Evolutionary conservation across 2,113 vertebrate species (phyloP), one percentile per base, ranked within the genome.

Genomic region (Solea solea): DNA sequence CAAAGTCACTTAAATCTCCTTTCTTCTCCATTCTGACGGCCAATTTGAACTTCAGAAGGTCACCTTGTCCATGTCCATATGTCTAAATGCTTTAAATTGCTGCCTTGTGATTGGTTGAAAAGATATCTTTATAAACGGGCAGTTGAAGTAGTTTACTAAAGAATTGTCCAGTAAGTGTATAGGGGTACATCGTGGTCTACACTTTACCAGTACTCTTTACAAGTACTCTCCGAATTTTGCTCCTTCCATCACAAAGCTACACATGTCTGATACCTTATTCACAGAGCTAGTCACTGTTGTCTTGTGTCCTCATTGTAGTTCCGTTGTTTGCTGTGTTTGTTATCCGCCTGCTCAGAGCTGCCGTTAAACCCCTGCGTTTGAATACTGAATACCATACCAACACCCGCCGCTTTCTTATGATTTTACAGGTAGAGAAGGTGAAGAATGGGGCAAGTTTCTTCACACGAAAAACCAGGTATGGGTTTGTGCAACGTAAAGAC

Each of bases 361-460:
- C 21, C 21, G 62, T 42, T 52, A 11, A 45, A 52, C 8, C 21
- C 8, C 1, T 46, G 45, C 7, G 3, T 12, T 54, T 9, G 12
- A 49, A 7, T 25, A 9, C 39, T 42, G 34, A 63, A 39, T 9
- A 62, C 10, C 59, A 3, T 57, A n/a, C n/a, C n/a, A 15, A 65
- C 15, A 8, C 8, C 8, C 9, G 3, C 2, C 44, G n/a, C 57
- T 70, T 41, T 86, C 81, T 53, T 91, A 83, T 94, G 68, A 67
- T 68, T 21, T 50, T 55, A 15, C 88, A 99, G 98, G 96, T 56
- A 92, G 95, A 73, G 95, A 98, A 73, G 93, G 94, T 15, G 96
- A 97, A 76, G 96, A 98, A 80, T 99, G 98, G 98, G 98, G 97
- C 67, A 99, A 99, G 93, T 99, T 99, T 91, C 93, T 99, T 80